phyloP scores from a whole-genome alignment of 2,888 invertebrate genomes.

The Hirudinaria manillensis region DNA sequence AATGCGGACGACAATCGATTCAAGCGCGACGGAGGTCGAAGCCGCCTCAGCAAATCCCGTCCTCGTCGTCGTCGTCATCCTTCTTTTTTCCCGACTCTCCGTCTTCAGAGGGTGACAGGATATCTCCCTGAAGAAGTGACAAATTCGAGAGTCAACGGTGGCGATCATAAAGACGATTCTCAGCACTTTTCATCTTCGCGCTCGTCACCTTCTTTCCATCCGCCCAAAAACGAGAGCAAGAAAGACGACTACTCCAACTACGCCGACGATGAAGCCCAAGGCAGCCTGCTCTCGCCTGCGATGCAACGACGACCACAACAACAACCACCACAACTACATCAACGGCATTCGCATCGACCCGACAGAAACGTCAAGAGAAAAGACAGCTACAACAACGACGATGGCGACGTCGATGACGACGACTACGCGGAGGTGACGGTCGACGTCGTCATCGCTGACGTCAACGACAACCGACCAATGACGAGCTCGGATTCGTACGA shows the following conservation, averaged over 20 bases:
- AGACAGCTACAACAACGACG: slow-evolving; percentile 1
- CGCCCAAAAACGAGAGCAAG: slow-evolving; percentile 5
- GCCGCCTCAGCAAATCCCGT: background rate
- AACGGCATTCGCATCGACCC: background rate
- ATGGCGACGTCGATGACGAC: background rate
- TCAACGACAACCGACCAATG: slow-evolving; percentile 26
- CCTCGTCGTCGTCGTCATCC: slow-evolving; percentile 7
- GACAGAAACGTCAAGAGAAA: background rate
- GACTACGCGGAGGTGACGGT: background rate
- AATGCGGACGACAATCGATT: background rate
- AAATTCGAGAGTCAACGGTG: too few relatives aligned
- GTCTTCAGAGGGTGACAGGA: too few relatives aligned
- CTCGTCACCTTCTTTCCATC: too few relatives aligned
- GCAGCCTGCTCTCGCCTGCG: background rate
- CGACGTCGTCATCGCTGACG: slow-evolving; percentile 7
- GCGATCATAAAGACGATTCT: too few relatives aligned
- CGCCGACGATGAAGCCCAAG: background rate
- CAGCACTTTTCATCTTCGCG: too few relatives aligned
- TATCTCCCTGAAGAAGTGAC: too few relatives aligned
- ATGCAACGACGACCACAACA: background rate
- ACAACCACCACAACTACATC: background rate
- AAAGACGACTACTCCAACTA: background rate
- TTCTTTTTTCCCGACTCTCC: too few relatives aligned
- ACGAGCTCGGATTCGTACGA: background rate
- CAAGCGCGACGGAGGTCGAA: background rate